Base-by-base conservation (phyloP, 2,113 vertebrate species). In the Octodon degus region DNA sequence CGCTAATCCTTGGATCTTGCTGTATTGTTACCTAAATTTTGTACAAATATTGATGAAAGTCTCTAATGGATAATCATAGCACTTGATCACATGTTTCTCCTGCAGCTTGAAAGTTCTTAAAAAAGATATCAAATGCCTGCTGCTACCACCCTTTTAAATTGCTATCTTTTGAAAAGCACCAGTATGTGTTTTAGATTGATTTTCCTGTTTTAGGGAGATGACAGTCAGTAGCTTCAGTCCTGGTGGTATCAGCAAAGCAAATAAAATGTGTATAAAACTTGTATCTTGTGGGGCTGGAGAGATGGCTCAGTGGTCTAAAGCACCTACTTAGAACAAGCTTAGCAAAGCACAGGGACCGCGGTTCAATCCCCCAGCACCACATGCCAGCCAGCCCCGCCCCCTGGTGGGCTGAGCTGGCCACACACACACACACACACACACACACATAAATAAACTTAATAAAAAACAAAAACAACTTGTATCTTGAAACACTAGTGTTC, bases 401-500 rank as follows among this genome's bases (percentile, higher is more conserved):
- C n/a, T n/a, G n/a, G n/a, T n/a, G n/a, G n/a, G n/a, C n/a, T n/a
- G n/a, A n/a, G n/a, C n/a, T n/a, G n/a, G n/a, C n/a, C n/a, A n/a
- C n/a, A n/a, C n/a, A n/a, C n/a, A n/a, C n/a, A n/a, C n/a, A n/a
- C n/a, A n/a, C n/a, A n/a, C n/a, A n/a, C n/a, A n/a, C n/a, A n/a
- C n/a, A n/a, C n/a, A n/a, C n/a, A n/a, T n/a, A n/a, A n/a, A n/a
- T n/a, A n/a, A n/a, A n/a, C n/a, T n/a, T n/a, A n/a, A n/a, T n/a
- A n/a, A n/a, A n/a, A n/a, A n/a, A n/a, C n/a, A n/a, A n/a, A n/a
- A n/a, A n/a, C n/a, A 58, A 58, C 14, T 58, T 58, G 4, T 58
- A 98, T 98, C 98, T 98, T 98, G 98, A 98, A 98, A 98, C 98
- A 97, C 98, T 98, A 98, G 98, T 98, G 98, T 98, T 98, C 98